Evolutionary conservation across 1,140 invertebrate genomes (phyloP).

Genomic region (Chymomyza costata): DNA sequence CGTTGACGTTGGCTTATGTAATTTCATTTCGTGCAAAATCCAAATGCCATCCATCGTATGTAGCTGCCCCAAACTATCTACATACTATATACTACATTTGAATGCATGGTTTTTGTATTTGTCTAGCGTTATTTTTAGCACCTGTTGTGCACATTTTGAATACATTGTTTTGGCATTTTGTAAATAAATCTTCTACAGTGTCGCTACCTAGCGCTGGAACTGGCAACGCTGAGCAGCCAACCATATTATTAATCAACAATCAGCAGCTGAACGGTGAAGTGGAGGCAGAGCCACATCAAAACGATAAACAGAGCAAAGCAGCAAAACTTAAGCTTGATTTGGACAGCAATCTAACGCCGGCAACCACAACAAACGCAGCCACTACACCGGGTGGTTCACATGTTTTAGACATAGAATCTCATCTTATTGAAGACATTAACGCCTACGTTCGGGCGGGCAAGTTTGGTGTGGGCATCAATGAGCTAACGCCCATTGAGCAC

Average conservation of each 20-base stretch:
- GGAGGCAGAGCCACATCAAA: constrained; percentile 1
- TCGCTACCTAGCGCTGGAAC: constrained; percentile 72
- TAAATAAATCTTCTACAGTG: constrained; percentile 47
- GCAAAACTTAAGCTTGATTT: constrained; percentile 38
- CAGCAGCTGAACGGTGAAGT: not conserved
- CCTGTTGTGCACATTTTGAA: constrained; percentile 45
- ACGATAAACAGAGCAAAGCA: constrained; percentile 14
- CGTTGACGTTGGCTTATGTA: constrained; percentile 34
- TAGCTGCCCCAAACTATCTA: constrained; percentile 14
- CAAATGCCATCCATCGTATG: no score
- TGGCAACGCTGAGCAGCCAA: constrained; percentile 60
- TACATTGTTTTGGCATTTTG: no score
- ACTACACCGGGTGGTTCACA: constrained; percentile 54
- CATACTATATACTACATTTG: constrained; percentile 50
- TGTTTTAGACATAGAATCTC: constrained; percentile 68
- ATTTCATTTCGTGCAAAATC: constrained; percentile 16
- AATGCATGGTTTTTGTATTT: constrained; percentile 3
- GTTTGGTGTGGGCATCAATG: constrained; percentile 65
- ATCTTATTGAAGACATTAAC: constrained; percentile 65
- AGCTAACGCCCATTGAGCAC: constrained; percentile 59
- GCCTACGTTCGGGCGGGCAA: constrained; percentile 14
- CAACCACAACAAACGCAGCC: constrained; percentile 16
- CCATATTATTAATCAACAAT: constrained; percentile 70
- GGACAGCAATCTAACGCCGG: constrained; percentile 34
- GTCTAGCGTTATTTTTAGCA: constrained; percentile 63